phyloP scores from a whole-genome alignment of 92 coral and sea anemone genomes.

The Epizoanthus illoricatus region DNA sequence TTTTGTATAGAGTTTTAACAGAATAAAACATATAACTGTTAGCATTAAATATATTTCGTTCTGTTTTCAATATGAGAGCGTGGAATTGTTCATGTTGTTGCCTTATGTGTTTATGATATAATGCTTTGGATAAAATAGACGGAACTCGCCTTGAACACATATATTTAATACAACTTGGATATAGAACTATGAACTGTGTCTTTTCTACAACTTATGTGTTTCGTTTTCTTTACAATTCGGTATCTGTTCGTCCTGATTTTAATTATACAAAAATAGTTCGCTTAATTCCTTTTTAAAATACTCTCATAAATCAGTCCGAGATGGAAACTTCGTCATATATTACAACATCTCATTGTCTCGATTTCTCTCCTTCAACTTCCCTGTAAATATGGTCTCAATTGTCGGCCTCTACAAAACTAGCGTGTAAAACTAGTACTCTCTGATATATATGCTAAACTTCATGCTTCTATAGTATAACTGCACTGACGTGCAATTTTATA shows the following conservation, averaged over 20 bases:
- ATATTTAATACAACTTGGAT: not conserved
- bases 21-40: too few species aligned
- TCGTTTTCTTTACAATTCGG: not conserved
- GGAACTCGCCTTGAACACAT: not conserved
- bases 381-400: too few species aligned
- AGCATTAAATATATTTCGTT: too few species aligned
- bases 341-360: too few species aligned
- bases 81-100: not conserved
- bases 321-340: not conserved
- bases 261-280: slow-evolving; percentile 4
- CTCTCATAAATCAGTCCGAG: too few species aligned
- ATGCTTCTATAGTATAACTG: not conserved
- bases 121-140: not conserved
- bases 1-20: too few species aligned
- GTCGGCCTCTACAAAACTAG: not conserved
- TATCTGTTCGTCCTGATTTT: not conserved
- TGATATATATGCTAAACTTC: not conserved
- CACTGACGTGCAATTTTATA: not conserved
- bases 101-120: not conserved
- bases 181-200: not conserved
- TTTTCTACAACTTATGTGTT: not conserved
- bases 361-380: not conserved
- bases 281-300: not conserved
- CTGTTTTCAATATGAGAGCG: too few species aligned
- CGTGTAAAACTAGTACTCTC: not conserved